These are phyloP conservation scores for Macquaria ambigua DNA, from an alignment of 2,113 vertebrate genomes.

Conservation along the genomic window DNA sequence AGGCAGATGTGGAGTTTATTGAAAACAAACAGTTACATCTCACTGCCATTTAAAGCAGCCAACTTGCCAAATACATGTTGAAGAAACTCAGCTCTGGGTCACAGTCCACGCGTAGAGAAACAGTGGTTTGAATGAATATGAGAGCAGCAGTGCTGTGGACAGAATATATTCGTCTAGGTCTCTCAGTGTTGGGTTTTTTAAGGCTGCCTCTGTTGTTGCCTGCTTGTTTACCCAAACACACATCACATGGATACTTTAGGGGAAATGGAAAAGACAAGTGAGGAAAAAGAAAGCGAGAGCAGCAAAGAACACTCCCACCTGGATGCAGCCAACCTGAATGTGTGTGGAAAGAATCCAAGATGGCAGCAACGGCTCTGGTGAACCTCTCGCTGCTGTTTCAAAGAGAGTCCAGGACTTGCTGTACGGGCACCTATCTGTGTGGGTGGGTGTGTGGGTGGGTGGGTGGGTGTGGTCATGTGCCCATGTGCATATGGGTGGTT, in stretches of 20 bases:
- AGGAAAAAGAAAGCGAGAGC: background rate
- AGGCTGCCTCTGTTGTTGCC: constrained; percentile 16
- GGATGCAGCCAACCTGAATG: constrained; percentile 20
- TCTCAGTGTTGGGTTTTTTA: background rate
- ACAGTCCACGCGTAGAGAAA: background rate
- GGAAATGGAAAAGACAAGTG: constrained; percentile 9
- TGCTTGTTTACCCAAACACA: constrained; percentile 23
- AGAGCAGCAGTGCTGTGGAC: background rate
- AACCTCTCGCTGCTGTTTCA: background rate
- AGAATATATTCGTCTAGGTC: constrained; percentile 29
- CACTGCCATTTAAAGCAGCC: background rate
- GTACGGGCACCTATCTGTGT: background rate
- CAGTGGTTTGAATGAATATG: constrained; percentile 1
- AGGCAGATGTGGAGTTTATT: background rate
- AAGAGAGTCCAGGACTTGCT: constrained; percentile 26
- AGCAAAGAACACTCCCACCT: background rate
- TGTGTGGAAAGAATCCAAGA: constrained; percentile 28
- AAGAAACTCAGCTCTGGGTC: background rate
- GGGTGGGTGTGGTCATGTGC: background rate
- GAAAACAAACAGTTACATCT: background rate
- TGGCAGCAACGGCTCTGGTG: constrained; percentile 15
- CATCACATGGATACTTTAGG: constrained; percentile 17
- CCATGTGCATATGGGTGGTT: background rate
- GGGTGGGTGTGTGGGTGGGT: background rate
- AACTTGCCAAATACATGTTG: background rate